Percentiles rank a stretch among this genome's conserved stretches.
Evolutionary conservation across 2,888 invertebrate genomes (phyloP).

Genomic region (Drosophila acutilabella): DNA sequence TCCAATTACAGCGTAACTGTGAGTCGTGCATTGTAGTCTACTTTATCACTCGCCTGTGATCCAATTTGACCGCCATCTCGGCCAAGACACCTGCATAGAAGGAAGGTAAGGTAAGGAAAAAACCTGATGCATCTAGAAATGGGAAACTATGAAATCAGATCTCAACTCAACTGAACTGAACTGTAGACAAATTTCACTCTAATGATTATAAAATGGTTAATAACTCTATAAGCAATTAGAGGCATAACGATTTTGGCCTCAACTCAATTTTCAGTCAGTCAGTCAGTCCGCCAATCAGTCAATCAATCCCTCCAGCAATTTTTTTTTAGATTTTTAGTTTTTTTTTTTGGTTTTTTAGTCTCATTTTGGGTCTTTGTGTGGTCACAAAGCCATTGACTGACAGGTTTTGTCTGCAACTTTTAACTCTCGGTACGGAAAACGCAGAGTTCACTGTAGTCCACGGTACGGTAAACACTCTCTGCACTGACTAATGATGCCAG

Average conservation of each 20-base stretch:
- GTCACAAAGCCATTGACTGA: slow-evolving; percentile 56
- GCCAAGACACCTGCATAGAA: slow-evolving; percentile 17
- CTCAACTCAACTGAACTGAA: neutral
- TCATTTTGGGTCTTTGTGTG: slow-evolving; percentile 22
- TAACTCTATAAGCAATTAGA: slow-evolving; percentile 74
- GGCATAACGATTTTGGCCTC: slow-evolving; percentile 36
- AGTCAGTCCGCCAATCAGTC: neutral
- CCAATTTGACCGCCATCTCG: neutral
- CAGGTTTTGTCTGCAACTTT: slow-evolving; percentile 61
- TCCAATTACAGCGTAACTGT: neutral
- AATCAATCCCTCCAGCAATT: neutral
- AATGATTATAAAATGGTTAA: slow-evolving; percentile 63
- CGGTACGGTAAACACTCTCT: slow-evolving; percentile 6
- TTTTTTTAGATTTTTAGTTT: neutral
- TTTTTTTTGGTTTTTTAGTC: neutral
- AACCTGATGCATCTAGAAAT: neutral
- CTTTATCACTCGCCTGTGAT: neutral
- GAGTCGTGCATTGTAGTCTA: neutral
- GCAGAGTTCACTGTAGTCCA: slow-evolving; percentile 12
- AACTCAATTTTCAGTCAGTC: slow-evolving; percentile 10
- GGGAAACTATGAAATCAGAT: slow-evolving; percentile 13
- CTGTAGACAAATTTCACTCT: slow-evolving; percentile 37
- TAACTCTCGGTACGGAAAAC: slow-evolving; percentile 14
- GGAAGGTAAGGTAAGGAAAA: neutral
- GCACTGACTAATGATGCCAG: slow-evolving; percentile 44